Base-by-base conservation (phyloP, 2,888 invertebrate genomes). In the Ornithoptera alexandrae region DNA sequence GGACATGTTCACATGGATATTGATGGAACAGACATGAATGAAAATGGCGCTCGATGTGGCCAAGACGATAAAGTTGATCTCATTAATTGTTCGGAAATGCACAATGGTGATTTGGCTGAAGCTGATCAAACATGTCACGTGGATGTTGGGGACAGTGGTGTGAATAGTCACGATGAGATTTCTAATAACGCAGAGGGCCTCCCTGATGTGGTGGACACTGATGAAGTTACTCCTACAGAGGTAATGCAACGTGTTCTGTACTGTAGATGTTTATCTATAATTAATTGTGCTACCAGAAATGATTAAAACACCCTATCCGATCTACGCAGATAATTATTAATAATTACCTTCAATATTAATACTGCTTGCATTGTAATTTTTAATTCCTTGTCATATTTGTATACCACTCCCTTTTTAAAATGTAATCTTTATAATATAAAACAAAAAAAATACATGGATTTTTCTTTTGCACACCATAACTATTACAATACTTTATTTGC, bases 91-190 rank as follows among this genome's bases (percentile, higher is more conserved):
- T 89, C 90, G 24, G 93, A 93, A 75, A 94, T 94, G 82, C 93
- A 94, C 72, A 95, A 97, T 81, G 96, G 95, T 39, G 97, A 97
- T 80, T 87, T 97, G 74, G 96, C 96, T 0, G 97, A 97, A 85
- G 96, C 96, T 15, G 97, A 97, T 88, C 96, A 96, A 84, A 95
- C 95, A 67, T 93, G 95, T 75, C 93, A 89, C 64, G 72, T 81
- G 6, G 90, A 88, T n/a, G 75, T 74, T 24, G 82, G 79, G 22
- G 86, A 85, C 18, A 77, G 71, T 24, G 78, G 70, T 57, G 70
- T 70, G 53, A 80, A 76, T 46, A 77, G 74, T 20, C 77, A 77
- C 22, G 82, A 83, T 50, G 88, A 83, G 68, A 76, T 75, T 50
- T 82, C 76, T 12, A 80, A 80, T 56, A 82, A 80, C 69, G 82